Evolutionary conservation across 2,888 invertebrate species (phyloP), one percentile per base, ranked within the genome.

Genomic region (Phortica magna): DNA sequence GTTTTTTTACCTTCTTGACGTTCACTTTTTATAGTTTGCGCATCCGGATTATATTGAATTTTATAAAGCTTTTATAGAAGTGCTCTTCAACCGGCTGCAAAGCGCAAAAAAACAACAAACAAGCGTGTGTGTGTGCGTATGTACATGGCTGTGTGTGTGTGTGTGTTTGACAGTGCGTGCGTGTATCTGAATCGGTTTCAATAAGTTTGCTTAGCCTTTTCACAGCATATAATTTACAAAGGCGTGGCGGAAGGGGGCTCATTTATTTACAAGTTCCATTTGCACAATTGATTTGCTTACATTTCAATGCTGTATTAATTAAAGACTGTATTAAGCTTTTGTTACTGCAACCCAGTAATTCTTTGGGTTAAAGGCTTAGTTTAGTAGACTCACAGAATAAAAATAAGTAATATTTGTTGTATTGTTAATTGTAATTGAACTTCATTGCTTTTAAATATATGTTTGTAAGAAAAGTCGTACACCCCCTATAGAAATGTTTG

Each of bases 111-210:
- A 7, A n/a, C n/a, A 59, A 41, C 19, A 9, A 42, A 41, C 9
- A 42, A 59, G 10, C 57, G 41, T 41, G 17, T 59, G 61, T 10
- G 14, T 39, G 41, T n/a, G 17, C 14, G 31, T 55, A 3, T 70
- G 41, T 71, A n/a, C n/a, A n/a, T n/a, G n/a, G n/a, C n/a, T 10
- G 14, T 39, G 41, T n/a, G 17, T 31, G 31, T 55, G 9, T 70
- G 41, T 71, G 14, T 55, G 31, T 72, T 14, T 55, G n/a, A 55
- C 22, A 14, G 17, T 31, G 31, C 31, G 9, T 70, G 41, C 48
- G 48, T 43, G 76, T 59, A 14, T 67, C 31, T 43, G 61, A 75
- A 77, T 79, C 74, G 76, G 10, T 64, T 64, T 31, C 22, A 31
- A 12, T 10, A 14, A 14, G 31, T 64, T 31, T 64, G 39, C 64